phyloP scores from a whole-genome alignment of 2,888 invertebrate species.

The Ectemnius continuus region DNA sequence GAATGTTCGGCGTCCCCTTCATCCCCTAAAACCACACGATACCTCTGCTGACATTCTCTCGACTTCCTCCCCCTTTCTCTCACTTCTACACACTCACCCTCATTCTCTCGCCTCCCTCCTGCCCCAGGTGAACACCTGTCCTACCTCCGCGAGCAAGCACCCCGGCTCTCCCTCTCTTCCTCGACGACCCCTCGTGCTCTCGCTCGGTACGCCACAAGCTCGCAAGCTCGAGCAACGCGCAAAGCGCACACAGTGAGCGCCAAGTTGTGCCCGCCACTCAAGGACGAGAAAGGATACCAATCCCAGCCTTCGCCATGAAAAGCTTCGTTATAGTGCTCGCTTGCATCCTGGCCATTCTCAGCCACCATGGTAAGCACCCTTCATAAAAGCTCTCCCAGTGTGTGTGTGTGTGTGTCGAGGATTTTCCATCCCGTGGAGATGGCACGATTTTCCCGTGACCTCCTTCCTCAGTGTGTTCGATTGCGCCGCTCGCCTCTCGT shows the following conservation, averaged over 20 bases:
- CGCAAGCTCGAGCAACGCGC: slow-evolving; percentile 11
- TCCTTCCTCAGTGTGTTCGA: background rate
- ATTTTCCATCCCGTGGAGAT: background rate
- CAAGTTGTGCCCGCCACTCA: slow-evolving; percentile 17
- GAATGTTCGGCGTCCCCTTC: slow-evolving; percentile 67
- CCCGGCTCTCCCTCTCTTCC: no score
- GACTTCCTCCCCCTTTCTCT: slow-evolving; percentile 22
- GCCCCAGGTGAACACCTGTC: background rate
- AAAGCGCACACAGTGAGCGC: slow-evolving; percentile 8
- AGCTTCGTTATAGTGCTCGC: slow-evolving; percentile 17
- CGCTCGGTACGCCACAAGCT: slow-evolving; percentile 6
- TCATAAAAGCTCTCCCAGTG: no score
- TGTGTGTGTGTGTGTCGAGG: no score
- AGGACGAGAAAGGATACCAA: slow-evolving; percentile 33
- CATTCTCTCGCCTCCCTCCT: slow-evolving; percentile 21
- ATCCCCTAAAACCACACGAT: slow-evolving; percentile 46
- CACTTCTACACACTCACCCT: slow-evolving; percentile 4
- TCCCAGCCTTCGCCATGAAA: slow-evolving; percentile 27
- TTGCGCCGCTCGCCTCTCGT: no score
- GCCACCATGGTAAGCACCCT: slow-evolving; percentile 40
- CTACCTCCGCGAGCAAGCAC: background rate
- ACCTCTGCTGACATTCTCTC: slow-evolving; percentile 13
- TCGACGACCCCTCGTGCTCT: background rate
- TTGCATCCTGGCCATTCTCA: slow-evolving; percentile 36
- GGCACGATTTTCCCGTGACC: background rate